Conservation (phyloP, 2,113 vertebrate genomes). For the Daboia siamensis region DNA sequence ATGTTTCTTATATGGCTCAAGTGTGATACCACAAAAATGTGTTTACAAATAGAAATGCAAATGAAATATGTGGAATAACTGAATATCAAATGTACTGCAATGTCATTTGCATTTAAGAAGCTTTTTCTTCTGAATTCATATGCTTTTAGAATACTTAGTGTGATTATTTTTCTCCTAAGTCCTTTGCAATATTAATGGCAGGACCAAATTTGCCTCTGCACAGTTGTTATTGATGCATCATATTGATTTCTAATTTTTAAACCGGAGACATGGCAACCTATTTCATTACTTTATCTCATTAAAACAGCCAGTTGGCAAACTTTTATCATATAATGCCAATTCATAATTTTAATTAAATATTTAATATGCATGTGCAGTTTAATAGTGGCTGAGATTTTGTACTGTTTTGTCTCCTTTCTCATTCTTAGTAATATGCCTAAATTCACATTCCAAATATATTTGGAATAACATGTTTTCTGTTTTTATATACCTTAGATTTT, state of each 20-base stretch:
- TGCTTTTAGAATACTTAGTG: not conserved
- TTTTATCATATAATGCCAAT: not conserved
- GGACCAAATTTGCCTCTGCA: not conserved
- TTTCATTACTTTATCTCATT: not conserved
- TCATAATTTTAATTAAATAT: constrained; percentile 12
- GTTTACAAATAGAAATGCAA: not conserved
- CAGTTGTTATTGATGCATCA: not conserved
- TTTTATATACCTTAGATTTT: not conserved
- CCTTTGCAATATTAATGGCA: not conserved
- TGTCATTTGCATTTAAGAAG: not conserved
- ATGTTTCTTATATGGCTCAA: not conserved
- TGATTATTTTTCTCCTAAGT: not conserved
- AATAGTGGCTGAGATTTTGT: not conserved
- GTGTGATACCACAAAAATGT: not conserved
- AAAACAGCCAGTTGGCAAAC: not conserved
- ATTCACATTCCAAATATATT: not conserved
- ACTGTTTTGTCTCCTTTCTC: not conserved
- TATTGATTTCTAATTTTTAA: not conserved
- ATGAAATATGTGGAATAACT: not conserved
- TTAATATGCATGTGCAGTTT: not conserved
- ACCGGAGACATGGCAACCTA: not conserved
- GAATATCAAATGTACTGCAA: not conserved
- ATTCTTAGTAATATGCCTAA: not conserved
- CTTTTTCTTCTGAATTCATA: not conserved
- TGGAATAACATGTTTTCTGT: not conserved